Evolutionary conservation across 2,888 invertebrate genomes (phyloP), one percentile per base, ranked within the genome.

Genomic region (Cantharis nigra): DNA sequence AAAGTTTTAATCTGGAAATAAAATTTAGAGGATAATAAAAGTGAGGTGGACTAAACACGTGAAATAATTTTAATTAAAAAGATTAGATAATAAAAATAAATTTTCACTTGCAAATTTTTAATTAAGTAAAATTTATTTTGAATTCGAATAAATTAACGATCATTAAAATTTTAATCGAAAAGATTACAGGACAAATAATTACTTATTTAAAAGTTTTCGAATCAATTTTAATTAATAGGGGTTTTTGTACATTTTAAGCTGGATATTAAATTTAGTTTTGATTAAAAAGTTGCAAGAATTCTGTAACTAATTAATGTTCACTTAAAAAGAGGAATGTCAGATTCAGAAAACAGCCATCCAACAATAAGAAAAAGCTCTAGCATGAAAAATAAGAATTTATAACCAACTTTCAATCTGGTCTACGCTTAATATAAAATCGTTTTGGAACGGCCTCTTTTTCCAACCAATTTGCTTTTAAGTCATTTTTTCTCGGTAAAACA

Each of bases 311-410:
- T 67, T 67, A 67, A 67, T 26, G 65, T 67, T 67, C 26, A 23
- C n/a, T 23, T 20, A 67, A 67, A 67, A 67, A 67, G 26, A 67
- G 26, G 65, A 67, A 67, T 67, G 65, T 67, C 65, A 67, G 65
- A 23, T 67, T 23, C 65, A 67, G 16, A 67, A 26, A 67, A 67
- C 65, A 67, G 49, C 49, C 49, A 49, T 49, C 49, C 49, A 49
- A 49, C 49, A 49, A 70, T 70, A 28, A 63, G 64, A 72, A 72
- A 28, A 30, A 14, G 26, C 49, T 71, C 13, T 64, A 64, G 18
- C 16, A 64, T 64, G n/a, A 65, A 65, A 64, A 72, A 72, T 18
- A 72, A 33, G 33, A 72, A 72, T 72, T 72, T 64, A 72, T 72
- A 65, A 72, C 72, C 30, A 64, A 72, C 72, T 30, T 33, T 28